Base-by-base conservation (phyloP, 92 coral and sea anemone genomes). In the Umimayanthus kanabou region DNA sequence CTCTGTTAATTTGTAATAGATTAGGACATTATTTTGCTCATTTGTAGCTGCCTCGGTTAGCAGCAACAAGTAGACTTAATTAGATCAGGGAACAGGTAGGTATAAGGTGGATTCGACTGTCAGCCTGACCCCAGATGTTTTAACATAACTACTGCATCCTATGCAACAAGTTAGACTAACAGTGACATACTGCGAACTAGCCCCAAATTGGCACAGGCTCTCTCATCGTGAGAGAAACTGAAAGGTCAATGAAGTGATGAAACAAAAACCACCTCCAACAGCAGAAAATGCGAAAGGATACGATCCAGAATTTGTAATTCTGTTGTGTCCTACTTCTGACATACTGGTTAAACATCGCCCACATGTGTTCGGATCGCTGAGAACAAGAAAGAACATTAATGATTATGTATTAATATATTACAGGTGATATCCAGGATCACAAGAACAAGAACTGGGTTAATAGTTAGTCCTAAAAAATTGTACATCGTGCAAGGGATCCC, bases 221-320 rank as follows among this genome's bases (percentile, higher is more conserved):
- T 18, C 69, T 61, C 7, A 18, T 4, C 9, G 25, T 61, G n/a
- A 61, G 69, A 23, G 26, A 23, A 61, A 23, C 69, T 9, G 22
- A 23, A 5, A 61, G 1, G 69, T 18, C n/a, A 61, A 61, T 25
- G 8, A 61, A 25, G 22, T 61, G 69, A 26, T 1, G 11, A 47
- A 10, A 47, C 2, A 20, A 22, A 61, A 61, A 5, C 25, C 9
- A 61, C n/a, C 6, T 47, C 18, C 18, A 14, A 15, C 4, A 7
- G 57, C 33, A 79, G 42, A 20, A 80, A 6, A 53, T 14, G 28
- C 9, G 49, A 33, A 90, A 97, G 97, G 99, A 97, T 97, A 97
- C 99, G 73, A 97, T 94, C 99, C 99, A 97, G 84, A 97, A 97
- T 76, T 95, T 95, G 87, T 90, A 94, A 84, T 95, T 97, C 84